Base-by-base conservation (phyloP, 2,113 vertebrate genomes). In the Archilochus colubris region DNA sequence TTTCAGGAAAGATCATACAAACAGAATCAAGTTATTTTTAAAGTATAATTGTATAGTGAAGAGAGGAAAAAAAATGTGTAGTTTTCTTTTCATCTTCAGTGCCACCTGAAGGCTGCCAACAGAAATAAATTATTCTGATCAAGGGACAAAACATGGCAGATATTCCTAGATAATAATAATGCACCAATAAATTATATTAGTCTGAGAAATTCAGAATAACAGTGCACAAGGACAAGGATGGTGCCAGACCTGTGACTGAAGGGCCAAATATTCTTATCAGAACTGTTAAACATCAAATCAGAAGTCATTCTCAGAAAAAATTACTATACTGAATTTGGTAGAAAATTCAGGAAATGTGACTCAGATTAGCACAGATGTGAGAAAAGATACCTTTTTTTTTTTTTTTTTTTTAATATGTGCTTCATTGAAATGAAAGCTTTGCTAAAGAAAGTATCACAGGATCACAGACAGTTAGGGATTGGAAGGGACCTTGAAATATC, bases 1-100 rank as follows among this genome's bases (percentile, higher is more conserved):
- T 94, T 94, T 93, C 74, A 81, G 89, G 91, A 77, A 88, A 77
- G 67, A 80, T 91, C 62, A 14, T 59, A 63, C 18, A 89, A 95
- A 91, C 48, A 89, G 78, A 91, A 86, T 57, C 25, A 51, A 73
- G 53, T 77, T 94, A 75, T 94, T 70, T 76, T 95, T 91, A 81
- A 96, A 88, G 14, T 44, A 54, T 58, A 76, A 70, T n/a, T 82
- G 21, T 24, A 25, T 18, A 62, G 33, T 72, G 87, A 76, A 73
- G 66, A 62, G n/a, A 18, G 18, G 21, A 10, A 7, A 38, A 67
- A 72, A 78, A 38, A 28, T 19, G 3, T 23, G 22, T 31, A 7
- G 30, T 27, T 59, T 72, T 64, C 16, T 59, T 91, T 46, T 81
- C 55, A 30, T 62, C 74, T 81, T 93, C 48, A 91, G 51, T 59